These are phyloP conservation scores for Ceyx erithaca DNA, from an alignment of 2,797 vertebrate genomes.

Conservation along the genomic window DNA sequence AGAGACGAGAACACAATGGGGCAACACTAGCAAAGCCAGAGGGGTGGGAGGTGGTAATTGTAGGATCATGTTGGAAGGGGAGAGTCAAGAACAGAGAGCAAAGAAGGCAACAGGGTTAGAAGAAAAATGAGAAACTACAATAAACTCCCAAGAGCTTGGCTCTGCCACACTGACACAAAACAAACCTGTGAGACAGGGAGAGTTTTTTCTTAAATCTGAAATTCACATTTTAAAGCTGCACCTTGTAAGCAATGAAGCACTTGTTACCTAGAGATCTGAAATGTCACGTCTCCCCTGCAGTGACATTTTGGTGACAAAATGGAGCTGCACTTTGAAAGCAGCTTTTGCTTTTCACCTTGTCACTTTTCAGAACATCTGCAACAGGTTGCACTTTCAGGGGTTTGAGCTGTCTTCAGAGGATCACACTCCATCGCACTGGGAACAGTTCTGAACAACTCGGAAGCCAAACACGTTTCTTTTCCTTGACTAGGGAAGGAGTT, in stretches of 20 bases:
- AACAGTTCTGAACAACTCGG: neutral
- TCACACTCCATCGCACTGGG: neutral
- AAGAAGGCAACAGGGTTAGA: neutral
- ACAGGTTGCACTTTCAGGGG: neutral
- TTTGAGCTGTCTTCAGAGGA: constrained; percentile 39
- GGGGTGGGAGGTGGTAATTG: neutral
- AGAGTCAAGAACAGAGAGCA: neutral
- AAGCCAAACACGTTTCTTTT: neutral
- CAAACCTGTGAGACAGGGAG: neutral
- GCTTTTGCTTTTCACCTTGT: constrained; percentile 34
- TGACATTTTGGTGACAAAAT: constrained; percentile 62
- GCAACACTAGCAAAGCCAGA: neutral
- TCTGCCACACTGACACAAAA: neutral
- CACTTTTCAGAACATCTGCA: constrained; percentile 21
- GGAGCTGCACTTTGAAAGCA: constrained; percentile 34
- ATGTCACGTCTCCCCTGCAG: constrained; percentile 24
- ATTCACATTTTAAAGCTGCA: neutral
- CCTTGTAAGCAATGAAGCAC: neutral
- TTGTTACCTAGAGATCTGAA: constrained; percentile 45
- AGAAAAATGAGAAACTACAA: neutral
- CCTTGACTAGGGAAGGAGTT: neutral
- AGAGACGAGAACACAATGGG: neutral
- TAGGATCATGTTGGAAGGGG: neutral
- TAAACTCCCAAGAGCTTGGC: neutral
- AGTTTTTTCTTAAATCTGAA: constrained; percentile 23